Percentiles rank a stretch among this genome's conserved stretches.
phyloP scores from a whole-genome alignment of 92 coral and sea anemone species.

The Epizoanthus scotinus region DNA sequence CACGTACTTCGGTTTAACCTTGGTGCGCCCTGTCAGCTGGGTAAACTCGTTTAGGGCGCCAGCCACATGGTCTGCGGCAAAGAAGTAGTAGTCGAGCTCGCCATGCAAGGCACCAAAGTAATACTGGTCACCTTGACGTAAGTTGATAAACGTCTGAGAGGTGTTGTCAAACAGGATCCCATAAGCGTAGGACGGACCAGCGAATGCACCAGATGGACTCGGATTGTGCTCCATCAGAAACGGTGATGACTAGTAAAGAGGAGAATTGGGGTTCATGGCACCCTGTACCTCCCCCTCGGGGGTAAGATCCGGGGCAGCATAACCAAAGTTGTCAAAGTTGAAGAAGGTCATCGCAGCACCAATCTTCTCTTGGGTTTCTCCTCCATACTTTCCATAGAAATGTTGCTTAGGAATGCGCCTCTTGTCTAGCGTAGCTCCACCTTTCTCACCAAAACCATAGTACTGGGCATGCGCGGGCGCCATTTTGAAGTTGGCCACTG shows the following conservation, averaged over 20 bases:
- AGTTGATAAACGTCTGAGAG: slow-evolving; percentile 73
- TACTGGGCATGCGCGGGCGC: slow-evolving; percentile 74
- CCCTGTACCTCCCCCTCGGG: slow-evolving; percentile 75
- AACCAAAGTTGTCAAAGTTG: slow-evolving; percentile 82
- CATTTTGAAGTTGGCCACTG: slow-evolving; percentile 72
- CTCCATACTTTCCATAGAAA: slow-evolving; percentile 67
- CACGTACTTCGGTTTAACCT: slow-evolving; percentile 63
- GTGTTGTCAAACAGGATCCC: slow-evolving; percentile 82
- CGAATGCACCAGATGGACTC: slow-evolving; percentile 62
- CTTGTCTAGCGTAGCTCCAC: slow-evolving; percentile 75
- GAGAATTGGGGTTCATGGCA: slow-evolving; percentile 71
- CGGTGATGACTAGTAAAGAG: slow-evolving; percentile 82
- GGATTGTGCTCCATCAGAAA: slow-evolving; percentile 81
- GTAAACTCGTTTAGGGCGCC: slow-evolving; percentile 69
- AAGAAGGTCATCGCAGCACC: slow-evolving; percentile 81
- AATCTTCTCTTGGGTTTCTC: slow-evolving; percentile 58
- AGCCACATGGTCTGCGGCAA: slow-evolving; percentile 77
- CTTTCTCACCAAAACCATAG: slow-evolving; percentile 80
- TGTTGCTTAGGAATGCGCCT: slow-evolving; percentile 81
- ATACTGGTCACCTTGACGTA: slow-evolving; percentile 71
- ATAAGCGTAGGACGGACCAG: slow-evolving; percentile 71
- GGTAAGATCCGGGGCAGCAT: slow-evolving; percentile 76
- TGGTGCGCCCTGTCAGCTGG: slow-evolving; percentile 77
- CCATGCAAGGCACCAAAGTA: slow-evolving; percentile 80
- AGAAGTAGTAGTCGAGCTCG: slow-evolving; percentile 82